Conservation (phyloP, 2,888 invertebrate genomes). For the Taenaris catops region DNA sequence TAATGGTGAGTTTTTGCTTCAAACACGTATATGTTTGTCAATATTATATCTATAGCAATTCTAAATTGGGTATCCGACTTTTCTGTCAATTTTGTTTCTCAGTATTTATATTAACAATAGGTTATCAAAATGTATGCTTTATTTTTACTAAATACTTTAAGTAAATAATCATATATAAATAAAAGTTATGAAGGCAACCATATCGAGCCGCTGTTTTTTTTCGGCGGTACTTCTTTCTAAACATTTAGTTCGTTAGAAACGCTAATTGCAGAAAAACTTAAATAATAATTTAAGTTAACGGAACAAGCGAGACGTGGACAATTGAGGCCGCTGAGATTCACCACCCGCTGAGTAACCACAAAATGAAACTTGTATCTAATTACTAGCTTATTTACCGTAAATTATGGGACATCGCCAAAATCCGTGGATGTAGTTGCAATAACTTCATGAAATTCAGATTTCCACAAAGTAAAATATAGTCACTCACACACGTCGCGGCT, state of each 20-base stretch:
- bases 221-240: neutral
- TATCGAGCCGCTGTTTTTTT: slow-evolving; percentile 7
- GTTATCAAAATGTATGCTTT: no score
- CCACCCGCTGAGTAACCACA: slow-evolving; percentile 51
- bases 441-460: slow-evolving; percentile 64
- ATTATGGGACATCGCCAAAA: slow-evolving; percentile 58
- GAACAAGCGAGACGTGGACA: slow-evolving; percentile 43
- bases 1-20: no score
- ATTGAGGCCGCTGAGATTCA: slow-evolving; percentile 64
- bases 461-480: slow-evolving; percentile 67
- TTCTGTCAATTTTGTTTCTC: no score
- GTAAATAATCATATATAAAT: no score
- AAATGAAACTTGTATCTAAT: slow-evolving; percentile 37
- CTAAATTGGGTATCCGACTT: no score
- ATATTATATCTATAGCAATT: no score
- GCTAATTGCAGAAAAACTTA: neutral
- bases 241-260: slow-evolving; percentile 3
- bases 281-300: slow-evolving; percentile 37
- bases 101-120: no score
- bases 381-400: slow-evolving; percentile 57
- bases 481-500: slow-evolving; percentile 70
- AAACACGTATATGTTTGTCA: no score
- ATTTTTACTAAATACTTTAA: no score
- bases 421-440: slow-evolving; percentile 43
- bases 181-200: no score